Conservation (phyloP, 2,113 vertebrate species). For the Rafetus swinhoei region DNA sequence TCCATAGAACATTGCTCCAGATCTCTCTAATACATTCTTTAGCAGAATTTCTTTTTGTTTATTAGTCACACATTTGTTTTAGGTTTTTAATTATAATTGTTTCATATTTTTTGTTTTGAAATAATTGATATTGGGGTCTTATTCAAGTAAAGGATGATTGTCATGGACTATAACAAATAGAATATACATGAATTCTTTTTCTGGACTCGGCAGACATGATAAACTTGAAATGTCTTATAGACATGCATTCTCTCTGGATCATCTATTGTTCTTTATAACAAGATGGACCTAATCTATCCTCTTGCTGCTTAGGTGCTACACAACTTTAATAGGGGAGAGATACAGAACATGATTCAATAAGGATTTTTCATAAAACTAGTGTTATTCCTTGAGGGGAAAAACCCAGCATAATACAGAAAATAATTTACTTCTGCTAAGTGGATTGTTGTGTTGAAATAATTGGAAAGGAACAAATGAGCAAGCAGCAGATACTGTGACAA, state of each 20-base stretch:
- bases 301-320: neutral
- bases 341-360: neutral
- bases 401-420: neutral
- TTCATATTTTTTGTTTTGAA: slow-evolving; percentile 10
- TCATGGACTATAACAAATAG: slow-evolving; percentile 36
- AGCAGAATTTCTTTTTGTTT: neutral
- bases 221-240: slow-evolving; percentile 18
- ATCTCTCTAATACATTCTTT: neutral
- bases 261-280: neutral
- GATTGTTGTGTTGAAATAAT: slow-evolving; percentile 4
- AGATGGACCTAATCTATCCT: neutral
- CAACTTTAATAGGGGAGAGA: neutral
- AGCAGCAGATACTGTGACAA: neutral
- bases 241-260: neutral
- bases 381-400: neutral
- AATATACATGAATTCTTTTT: neutral
- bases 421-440: neutral
- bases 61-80: neutral
- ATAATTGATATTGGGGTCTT: slow-evolving; percentile 37
- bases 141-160: slow-evolving; percentile 38
- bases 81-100: slow-evolving; percentile 11
- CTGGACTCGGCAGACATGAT: neutral
- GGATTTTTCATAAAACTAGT: neutral
- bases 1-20: neutral
- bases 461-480: neutral